Conservation (phyloP, 2,797 vertebrate species). For the Graptemys geographica region DNA sequence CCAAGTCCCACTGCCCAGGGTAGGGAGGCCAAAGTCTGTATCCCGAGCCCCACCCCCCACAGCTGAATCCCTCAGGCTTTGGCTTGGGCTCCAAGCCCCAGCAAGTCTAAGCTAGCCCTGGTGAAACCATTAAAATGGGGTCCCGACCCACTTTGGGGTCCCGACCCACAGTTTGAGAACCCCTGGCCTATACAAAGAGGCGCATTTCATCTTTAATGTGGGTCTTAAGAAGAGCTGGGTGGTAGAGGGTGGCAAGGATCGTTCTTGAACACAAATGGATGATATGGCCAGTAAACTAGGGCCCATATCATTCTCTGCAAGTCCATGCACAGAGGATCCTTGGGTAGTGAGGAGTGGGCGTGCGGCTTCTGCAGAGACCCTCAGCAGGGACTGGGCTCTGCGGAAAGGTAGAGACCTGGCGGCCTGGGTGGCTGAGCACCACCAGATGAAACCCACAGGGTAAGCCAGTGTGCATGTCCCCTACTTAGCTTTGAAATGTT, state of each 20-base stretch:
- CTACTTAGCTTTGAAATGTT: neutral
- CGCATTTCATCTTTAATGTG: neutral
- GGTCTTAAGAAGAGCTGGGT: neutral
- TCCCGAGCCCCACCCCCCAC: no score
- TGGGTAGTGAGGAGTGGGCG: fast-evolving
- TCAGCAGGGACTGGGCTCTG: neutral
- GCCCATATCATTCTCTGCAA: neutral
- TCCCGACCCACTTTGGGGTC: no score
- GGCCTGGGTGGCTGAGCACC: neutral
- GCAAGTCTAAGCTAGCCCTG: no score
- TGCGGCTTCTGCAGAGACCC: neutral
- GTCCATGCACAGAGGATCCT: fast-evolving
- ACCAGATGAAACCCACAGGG: fast-evolving
- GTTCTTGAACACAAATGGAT: neutral
- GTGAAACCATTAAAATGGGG: no score
- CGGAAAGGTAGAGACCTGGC: neutral
- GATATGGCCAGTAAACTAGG: neutral
- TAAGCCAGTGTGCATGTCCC: neutral
- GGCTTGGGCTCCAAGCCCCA: no score
- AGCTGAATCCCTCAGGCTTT: no score
- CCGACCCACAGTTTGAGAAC: no score
- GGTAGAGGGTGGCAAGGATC: neutral
- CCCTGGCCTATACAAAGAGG: neutral
- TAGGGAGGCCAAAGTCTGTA: no score
- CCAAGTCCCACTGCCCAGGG: no score